Base-by-base conservation (phyloP, 1,140 invertebrate genomes). In the Lerema accius region DNA sequence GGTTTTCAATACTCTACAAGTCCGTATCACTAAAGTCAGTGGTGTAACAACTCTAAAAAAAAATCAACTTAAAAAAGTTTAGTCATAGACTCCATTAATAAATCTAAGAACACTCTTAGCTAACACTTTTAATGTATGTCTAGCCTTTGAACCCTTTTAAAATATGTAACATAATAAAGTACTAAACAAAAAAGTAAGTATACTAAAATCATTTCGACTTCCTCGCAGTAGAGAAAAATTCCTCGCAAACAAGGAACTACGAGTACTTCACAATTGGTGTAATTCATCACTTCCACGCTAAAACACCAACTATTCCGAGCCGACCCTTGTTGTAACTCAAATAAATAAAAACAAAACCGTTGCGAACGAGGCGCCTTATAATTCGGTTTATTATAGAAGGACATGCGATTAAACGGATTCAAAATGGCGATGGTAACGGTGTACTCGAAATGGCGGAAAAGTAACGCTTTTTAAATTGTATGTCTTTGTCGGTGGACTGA, bases 381-480 rank as follows among this genome's bases (percentile, higher is more conserved):
- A 73, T 73, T 73, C 63, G 65, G 56, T 74, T 74, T 71, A 74
- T 74, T 74, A 66, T 71, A 71, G 63, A 61, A 66, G 63, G 71
- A 68, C 71, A 74, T 62, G 71, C 71, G 71, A 69, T 69, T 70
- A 62, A 51, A 53, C 53, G 59, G 65, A 65, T 67, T 61, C 67
- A 71, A 66, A 66, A 71, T 68, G 63, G 68, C 68, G 50, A 55
- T 71, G 65, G 66, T 68, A 73, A 65, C 65, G 46, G 32, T 64
- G 51, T 43, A 56, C 51, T 56, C 39, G 39, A 43, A 43, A 19
- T 43, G 23, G 9, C 7, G 37, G 23, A 1, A 19, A 56, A 56
- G 39, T 43, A 43, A 56, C 19, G 37, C 51, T 56, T 56, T 56
- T 56, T 56, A 16, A 43, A 23, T 48, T 48, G 13, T 48, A 26